Conservation (phyloP, 1,140 invertebrate genomes). For the Schlechtendalia chinensis region DNA sequence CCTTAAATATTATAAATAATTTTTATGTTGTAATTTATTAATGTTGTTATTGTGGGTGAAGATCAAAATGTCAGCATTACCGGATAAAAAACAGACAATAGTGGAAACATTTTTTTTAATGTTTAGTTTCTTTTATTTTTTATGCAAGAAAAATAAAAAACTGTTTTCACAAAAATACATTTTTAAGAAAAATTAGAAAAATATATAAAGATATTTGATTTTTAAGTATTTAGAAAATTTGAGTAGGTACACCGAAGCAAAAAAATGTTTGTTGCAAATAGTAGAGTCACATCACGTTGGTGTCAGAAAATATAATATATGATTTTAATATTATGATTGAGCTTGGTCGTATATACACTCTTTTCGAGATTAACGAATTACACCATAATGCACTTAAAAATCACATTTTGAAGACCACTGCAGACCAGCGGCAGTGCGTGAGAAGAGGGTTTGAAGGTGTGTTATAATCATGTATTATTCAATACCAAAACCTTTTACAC, state of each 20-base stretch:
- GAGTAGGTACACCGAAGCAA: too few relatives aligned
- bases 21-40: neutral
- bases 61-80: too few relatives aligned
- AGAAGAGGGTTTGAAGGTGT: neutral
- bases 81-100: too few relatives aligned
- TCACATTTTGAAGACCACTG: neutral
- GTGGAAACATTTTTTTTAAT: too few relatives aligned
- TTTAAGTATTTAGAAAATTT: too few relatives aligned
- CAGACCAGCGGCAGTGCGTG: too few relatives aligned
- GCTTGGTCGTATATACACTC: neutral
- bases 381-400: constrained; percentile 45
- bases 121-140: too few relatives aligned
- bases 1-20: neutral
- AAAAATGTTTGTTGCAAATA: neutral
- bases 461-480: constrained; percentile 34
- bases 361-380: constrained; percentile 18
- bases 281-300: neutral
- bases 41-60: neutral
- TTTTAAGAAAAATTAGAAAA: too few relatives aligned
- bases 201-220: too few relatives aligned
- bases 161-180: too few relatives aligned
- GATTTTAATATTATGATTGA: neutral
- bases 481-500: constrained; percentile 7
- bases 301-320: neutral
- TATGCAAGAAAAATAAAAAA: too few relatives aligned